Conservation (phyloP, 1,140 invertebrate species). For the Leptopilina boulardi region DNA sequence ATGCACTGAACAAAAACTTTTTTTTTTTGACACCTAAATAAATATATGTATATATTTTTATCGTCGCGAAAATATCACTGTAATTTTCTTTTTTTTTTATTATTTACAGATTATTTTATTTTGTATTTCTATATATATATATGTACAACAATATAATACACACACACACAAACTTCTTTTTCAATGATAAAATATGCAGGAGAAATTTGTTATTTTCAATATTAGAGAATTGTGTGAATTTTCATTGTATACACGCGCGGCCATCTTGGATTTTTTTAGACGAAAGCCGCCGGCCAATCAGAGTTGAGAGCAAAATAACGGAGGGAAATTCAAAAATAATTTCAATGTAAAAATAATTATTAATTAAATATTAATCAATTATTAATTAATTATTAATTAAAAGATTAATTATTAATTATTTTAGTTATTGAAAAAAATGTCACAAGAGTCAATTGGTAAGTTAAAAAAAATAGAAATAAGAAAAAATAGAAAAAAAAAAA, state of each 20-base stretch:
- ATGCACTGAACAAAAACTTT: too few relatives aligned
- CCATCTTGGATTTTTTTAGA: slow-evolving; percentile 1
- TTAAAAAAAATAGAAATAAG: neutral
- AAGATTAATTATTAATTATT: too few relatives aligned
- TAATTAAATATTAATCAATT: too few relatives aligned
- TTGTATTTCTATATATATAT: neutral
- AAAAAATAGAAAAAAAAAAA: too few relatives aligned
- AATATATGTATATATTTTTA: too few relatives aligned
- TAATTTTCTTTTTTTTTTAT: neutral
- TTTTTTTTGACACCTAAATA: too few relatives aligned
- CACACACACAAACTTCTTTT: too few relatives aligned
- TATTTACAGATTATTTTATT: neutral
- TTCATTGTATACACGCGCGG: slow-evolving; percentile 27
- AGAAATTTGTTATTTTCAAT: neutral
- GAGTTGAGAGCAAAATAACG: neutral
- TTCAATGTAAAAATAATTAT: neutral
- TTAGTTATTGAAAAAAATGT: neutral
- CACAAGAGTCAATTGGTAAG: neutral
- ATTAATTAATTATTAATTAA: too few relatives aligned
- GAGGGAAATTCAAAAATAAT: neutral
- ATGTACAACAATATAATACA: too few relatives aligned
- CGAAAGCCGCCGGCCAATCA: neutral
- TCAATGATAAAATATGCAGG: neutral
- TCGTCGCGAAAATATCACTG: neutral
- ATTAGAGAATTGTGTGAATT: neutral